Evolutionary conservation across 2,888 invertebrate species (phyloP).

Genomic region (Helobdella robusta): DNA sequence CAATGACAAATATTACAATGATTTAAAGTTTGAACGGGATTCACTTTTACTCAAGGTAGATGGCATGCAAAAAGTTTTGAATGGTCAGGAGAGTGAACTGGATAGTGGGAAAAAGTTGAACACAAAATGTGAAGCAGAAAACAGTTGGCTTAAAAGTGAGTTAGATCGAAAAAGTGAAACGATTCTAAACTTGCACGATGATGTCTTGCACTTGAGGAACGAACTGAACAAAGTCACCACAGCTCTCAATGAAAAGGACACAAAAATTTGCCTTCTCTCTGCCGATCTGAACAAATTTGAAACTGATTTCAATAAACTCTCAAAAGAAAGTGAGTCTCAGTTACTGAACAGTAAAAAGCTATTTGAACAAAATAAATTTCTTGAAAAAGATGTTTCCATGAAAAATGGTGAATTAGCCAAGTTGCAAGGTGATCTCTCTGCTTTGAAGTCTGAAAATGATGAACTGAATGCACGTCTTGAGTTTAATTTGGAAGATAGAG

Average conservation of each 20-base stretch:
- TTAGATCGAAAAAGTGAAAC: too few species aligned
- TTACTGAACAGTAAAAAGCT: too few species aligned
- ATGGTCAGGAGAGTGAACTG: background rate
- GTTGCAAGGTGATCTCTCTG: background rate
- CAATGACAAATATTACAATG: background rate
- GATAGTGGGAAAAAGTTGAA: background rate
- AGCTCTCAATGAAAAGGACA: background rate
- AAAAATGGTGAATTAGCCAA: too few species aligned
- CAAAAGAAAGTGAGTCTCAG: background rate
- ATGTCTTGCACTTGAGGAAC: background rate
- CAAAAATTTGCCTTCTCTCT: slow-evolving; percentile 4
- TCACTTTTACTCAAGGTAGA: background rate
- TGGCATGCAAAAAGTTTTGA: background rate
- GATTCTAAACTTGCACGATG: background rate
- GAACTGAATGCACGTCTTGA: background rate
- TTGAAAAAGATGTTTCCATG: too few species aligned
- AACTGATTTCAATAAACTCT: background rate
- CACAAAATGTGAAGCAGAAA: too few species aligned
- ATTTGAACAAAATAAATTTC: too few species aligned
- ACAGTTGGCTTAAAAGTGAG: too few species aligned
- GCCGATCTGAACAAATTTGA: slow-evolving; percentile 12
- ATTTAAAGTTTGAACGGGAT: background rate
- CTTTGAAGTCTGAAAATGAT: slow-evolving; percentile 7
- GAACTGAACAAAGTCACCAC: background rate
- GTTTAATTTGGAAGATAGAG: background rate